Conservation (phyloP, 30 jellyfish, hydroid and myxozoan genomes). For the Clytia hemisphaerica region DNA sequence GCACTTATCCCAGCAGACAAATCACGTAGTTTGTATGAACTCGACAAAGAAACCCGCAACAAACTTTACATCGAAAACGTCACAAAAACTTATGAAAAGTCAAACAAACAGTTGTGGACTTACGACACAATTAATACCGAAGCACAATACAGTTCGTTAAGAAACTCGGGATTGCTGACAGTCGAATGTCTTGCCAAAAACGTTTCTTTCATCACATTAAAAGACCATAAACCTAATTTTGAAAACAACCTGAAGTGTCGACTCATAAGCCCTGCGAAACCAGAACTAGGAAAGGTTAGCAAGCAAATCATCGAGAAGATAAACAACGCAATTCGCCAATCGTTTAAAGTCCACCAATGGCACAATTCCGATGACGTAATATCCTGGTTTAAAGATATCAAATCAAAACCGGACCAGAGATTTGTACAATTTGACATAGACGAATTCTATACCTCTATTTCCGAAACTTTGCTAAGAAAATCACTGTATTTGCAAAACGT, state of each 20-base stretch:
- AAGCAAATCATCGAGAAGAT: slow-evolving; percentile 26
- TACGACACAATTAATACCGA: slow-evolving; percentile 1
- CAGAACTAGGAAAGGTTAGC: too few species aligned
- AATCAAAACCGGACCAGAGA: slow-evolving; percentile 2
- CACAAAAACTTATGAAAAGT: slow-evolving; percentile 21
- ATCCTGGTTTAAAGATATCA: too few species aligned
- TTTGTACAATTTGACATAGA: slow-evolving; percentile 21
- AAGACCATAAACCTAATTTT: slow-evolving; percentile 43
- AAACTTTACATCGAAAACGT: slow-evolving; percentile 18
- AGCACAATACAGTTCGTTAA: slow-evolving; percentile 12
- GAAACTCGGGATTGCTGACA: slow-evolving; percentile 16
- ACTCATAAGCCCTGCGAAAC: too few species aligned
- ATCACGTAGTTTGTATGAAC: slow-evolving; percentile 13
- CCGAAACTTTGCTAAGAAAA: slow-evolving; percentile 16
- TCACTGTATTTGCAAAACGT: slow-evolving; percentile 25
- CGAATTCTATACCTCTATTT: slow-evolving; percentile 28
- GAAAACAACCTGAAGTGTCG: not conserved
- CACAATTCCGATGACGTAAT: too few species aligned
- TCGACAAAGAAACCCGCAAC: not conserved
- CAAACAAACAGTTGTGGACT: not conserved
- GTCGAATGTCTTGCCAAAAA: slow-evolving; percentile 20
- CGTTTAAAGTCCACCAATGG: slow-evolving; percentile 5
- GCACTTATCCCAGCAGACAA: slow-evolving; percentile 33
- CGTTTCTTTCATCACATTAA: slow-evolving; percentile 29
- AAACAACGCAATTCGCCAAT: not conserved